phyloP scores from a whole-genome alignment of 2,113 vertebrate genomes.

The Oplegnathus fasciatus region DNA sequence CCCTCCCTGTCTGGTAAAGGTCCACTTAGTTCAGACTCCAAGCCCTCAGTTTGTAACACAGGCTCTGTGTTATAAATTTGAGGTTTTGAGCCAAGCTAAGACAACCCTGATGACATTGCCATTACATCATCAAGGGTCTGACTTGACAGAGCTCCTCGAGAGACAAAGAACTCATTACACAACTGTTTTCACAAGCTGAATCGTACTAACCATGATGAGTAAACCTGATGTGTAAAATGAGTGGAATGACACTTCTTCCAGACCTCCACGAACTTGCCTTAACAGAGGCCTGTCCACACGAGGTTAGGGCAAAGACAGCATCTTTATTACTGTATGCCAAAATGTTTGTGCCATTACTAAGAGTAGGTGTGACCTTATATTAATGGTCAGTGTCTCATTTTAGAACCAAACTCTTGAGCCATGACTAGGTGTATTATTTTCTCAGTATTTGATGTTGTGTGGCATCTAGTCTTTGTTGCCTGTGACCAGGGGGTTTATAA shows the following conservation, averaged over 20 bases:
- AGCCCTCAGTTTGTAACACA: neutral
- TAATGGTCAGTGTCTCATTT: neutral
- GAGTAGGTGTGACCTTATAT: neutral
- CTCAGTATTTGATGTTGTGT: constrained; percentile 7
- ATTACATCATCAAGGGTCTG: neutral
- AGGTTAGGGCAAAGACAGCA: neutral
- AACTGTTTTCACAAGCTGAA: neutral
- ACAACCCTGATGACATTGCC: neutral
- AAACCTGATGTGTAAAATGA: neutral
- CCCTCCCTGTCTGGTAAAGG: neutral
- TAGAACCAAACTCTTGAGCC: neutral
- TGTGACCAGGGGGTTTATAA: neutral
- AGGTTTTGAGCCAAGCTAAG: neutral
- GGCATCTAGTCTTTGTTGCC: neutral
- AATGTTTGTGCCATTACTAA: neutral
- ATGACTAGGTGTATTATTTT: neutral
- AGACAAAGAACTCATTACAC: neutral
- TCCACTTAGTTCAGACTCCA: neutral
- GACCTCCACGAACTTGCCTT: neutral
- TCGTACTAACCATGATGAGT: neutral
- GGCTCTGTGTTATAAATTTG: neutral
- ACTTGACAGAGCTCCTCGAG: neutral
- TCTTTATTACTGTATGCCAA: neutral
- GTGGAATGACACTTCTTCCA: neutral
- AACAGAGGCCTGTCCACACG: neutral